Evolutionary conservation across 1,140 invertebrate genomes (phyloP).

Genomic region (Listronotus bonariensis): DNA sequence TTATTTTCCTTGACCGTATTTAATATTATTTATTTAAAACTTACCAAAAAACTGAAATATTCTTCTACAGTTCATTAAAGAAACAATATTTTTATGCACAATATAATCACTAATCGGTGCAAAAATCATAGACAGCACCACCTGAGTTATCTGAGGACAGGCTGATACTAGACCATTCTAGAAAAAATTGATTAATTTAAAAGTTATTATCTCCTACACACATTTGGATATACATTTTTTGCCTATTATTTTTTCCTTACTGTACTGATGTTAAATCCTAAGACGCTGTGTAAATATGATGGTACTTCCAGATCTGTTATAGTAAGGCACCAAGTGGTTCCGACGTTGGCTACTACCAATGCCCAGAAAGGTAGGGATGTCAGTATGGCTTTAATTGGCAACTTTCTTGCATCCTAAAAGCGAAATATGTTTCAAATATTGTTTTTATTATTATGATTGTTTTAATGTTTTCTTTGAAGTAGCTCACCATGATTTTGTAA

Average conservation of each 20-base stretch:
- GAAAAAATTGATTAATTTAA: slow-evolving; percentile 37
- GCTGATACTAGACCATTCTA: slow-evolving; percentile 78
- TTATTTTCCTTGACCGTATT: too few species aligned
- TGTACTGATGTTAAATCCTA: slow-evolving; percentile 68
- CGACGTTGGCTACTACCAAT: slow-evolving; percentile 71
- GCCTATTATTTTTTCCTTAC: slow-evolving; percentile 54
- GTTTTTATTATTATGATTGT: too few species aligned
- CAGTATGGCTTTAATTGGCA: slow-evolving; percentile 34
- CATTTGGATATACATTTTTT: too few species aligned
- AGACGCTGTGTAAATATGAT: slow-evolving; percentile 82
- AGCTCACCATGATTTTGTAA: too few species aligned
- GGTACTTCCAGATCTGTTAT: slow-evolving; percentile 90
- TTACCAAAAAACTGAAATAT: slow-evolving; percentile 68
- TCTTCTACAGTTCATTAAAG: slow-evolving; percentile 64
- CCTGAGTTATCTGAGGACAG: slow-evolving; percentile 77
- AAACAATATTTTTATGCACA: slow-evolving; percentile 60
- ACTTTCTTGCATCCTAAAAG: slow-evolving; percentile 20
- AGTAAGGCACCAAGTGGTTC: slow-evolving; percentile 92
- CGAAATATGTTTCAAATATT: neutral
- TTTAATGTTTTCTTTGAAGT: too few species aligned
- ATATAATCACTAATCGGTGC: slow-evolving; percentile 67
- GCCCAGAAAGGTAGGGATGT: slow-evolving; percentile 36
- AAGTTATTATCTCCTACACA: neutral
- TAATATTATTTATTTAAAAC: too few species aligned
- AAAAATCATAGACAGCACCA: slow-evolving; percentile 67